These are phyloP conservation scores for Campylomormyrus numenius DNA, from an alignment of 2,113 vertebrate species.

Conservation along the genomic window DNA sequence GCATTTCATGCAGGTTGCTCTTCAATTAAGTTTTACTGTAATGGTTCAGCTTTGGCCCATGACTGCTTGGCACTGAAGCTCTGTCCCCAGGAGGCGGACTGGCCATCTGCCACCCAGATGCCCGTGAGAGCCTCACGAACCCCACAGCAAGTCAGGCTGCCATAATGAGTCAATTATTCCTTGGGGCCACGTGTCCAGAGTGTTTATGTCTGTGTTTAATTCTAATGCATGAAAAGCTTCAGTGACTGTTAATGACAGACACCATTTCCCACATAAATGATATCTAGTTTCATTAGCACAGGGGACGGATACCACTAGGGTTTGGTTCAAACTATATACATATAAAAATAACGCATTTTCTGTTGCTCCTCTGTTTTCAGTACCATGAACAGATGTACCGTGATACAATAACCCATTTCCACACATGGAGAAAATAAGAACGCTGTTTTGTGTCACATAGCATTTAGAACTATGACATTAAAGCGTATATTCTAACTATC, in stretches of 20 bases:
- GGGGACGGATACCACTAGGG: neutral
- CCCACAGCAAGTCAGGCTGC: neutral
- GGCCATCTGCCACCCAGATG: neutral
- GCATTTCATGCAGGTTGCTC: neutral
- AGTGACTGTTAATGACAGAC: neutral
- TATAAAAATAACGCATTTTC: neutral
- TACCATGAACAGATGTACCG: neutral
- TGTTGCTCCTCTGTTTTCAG: neutral
- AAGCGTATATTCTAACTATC: neutral
- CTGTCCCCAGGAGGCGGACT: neutral
- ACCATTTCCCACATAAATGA: neutral
- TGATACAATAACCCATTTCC: neutral
- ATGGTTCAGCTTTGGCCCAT: neutral
- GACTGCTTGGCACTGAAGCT: neutral
- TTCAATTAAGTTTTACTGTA: neutral
- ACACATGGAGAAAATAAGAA: neutral
- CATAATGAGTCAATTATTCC: neutral
- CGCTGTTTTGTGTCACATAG: neutral
- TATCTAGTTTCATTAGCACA: neutral
- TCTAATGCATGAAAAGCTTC: neutral
- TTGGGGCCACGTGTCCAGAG: neutral
- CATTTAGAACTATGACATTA: neutral
- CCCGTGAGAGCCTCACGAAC: neutral
- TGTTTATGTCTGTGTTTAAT: neutral
- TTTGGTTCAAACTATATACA: neutral